Base-by-base conservation (phyloP, 1,140 invertebrate species). In the Trachymyrmex septentrionalis region DNA sequence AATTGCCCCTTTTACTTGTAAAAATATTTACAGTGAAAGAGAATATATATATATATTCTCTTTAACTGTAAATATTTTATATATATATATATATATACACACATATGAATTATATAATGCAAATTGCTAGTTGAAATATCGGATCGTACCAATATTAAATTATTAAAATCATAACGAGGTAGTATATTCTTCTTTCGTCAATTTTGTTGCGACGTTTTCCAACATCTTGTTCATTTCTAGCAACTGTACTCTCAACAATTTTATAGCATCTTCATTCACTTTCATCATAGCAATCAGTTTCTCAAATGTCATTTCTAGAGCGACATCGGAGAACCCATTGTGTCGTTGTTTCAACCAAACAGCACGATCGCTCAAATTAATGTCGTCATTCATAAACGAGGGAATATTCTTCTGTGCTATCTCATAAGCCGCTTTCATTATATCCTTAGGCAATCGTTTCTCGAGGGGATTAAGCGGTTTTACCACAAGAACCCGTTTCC, bases 381-480 rank as follows among this genome's bases (percentile, higher is more conserved):
- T 71, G 30, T 93, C 94, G 12, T 94, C 92, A 67, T 88, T 91
- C n/a, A 89, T 84, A 6, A 92, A 67, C 1, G 64, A 76, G 5
- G 91, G 90, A 57, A 84, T 91, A 44, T 95, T 95, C 63, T 94
- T 94, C 85, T 96, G 96, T 0, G 96, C 96, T 59, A 97, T 92
- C 89, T 96, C 96, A 50, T 96, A 96, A n/a, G 96, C 96, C 0
- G 96, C 96, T 92, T 96, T 96, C 92, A 97, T 95, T 67, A 97
- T 96, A 84, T 97, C 96, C 27, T 96, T 96, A 0, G 96, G 97
- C 30, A 97, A 90, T 85, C 97, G 94, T 87, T 96, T 97, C 85
- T 97, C 97, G 48, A 96, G 92, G 0, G 96, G 96, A 93, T 97
- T 97, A 24, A 97, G 93, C 0, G 97, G 97, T 89, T 97, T 97